A percentile compares a stretch with the other conserved stretches of the same genome.
Evolutionary conservation across 2,797 vertebrate species (phyloP).

Genomic region (Takifugu ocellatus): DNA sequence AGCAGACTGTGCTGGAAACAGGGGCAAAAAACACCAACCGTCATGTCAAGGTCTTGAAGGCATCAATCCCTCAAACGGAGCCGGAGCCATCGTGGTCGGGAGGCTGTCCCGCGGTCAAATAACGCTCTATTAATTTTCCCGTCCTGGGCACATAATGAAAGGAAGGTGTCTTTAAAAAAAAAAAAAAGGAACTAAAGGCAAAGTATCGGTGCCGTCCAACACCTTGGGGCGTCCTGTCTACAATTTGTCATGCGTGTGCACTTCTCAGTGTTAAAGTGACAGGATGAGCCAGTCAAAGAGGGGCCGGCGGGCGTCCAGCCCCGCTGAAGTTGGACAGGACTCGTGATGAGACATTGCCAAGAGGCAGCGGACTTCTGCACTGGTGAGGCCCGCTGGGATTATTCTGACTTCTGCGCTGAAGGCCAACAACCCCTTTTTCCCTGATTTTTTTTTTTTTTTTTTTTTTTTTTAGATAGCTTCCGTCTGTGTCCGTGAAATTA

Average conservation of each 20-base stretch:
- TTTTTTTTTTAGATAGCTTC: slow-evolving; percentile 63
- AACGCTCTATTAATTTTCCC: slow-evolving; percentile 91
- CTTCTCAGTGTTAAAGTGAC: slow-evolving; percentile 89
- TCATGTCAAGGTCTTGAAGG: slow-evolving; percentile 79
- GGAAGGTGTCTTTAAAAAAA: slow-evolving; percentile 84
- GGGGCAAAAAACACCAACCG: slow-evolving; percentile 68
- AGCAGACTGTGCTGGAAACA: slow-evolving; percentile 68
- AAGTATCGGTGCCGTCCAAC: slow-evolving; percentile 78
- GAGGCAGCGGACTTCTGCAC: slow-evolving; percentile 78
- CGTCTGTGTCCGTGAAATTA: slow-evolving; percentile 61
- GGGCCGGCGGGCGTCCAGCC: slow-evolving; percentile 79
- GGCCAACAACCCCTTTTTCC: slow-evolving; percentile 68
- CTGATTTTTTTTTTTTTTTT: slow-evolving; percentile 4
- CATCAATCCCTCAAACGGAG: slow-evolving; percentile 79
- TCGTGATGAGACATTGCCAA: slow-evolving; percentile 82
- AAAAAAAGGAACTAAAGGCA: slow-evolving; percentile 63
- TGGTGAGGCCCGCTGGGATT: slow-evolving; percentile 78
- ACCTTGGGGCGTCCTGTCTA: slow-evolving; percentile 88
- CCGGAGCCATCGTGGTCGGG: slow-evolving; percentile 50
- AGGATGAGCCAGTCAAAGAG: slow-evolving; percentile 82
- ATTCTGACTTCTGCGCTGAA: slow-evolving; percentile 69
- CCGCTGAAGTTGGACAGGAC: slow-evolving; percentile 71
- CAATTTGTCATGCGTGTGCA: slow-evolving; percentile 93
- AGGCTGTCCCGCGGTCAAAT: slow-evolving; percentile 78
- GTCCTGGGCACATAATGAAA: slow-evolving; percentile 81